Evolutionary conservation across 2,113 vertebrate genomes (phyloP).

Genomic region (Nyctibius bracteatus): DNA sequence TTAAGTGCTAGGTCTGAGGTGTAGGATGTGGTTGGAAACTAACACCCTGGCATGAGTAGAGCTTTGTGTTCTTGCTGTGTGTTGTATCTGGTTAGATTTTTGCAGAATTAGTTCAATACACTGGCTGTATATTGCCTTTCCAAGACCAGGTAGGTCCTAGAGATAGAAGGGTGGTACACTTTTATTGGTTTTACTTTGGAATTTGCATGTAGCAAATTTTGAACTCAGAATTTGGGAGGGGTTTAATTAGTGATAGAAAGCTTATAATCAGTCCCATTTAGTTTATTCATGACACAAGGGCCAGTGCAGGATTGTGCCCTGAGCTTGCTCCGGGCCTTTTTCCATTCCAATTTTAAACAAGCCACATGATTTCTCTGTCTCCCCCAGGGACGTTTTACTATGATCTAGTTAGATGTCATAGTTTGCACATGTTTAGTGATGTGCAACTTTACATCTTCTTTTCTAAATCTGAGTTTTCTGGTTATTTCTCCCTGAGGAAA

Average conservation of each 20-base stretch:
- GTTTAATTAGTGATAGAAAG: conserved; percentile 22
- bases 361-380: conserved; percentile 41
- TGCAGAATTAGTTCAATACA: not conserved
- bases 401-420: conserved; percentile 52
- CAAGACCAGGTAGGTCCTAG: not conserved
- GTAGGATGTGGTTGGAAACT: not conserved
- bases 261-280: conserved; percentile 21
- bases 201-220: not conserved
- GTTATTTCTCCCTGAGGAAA: not conserved
- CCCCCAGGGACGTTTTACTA: conserved; percentile 24
- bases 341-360: conserved; percentile 59
- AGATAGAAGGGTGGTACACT: not conserved
- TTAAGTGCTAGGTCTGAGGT: not conserved
- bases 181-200: not conserved
- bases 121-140: not conserved
- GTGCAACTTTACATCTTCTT: conserved; percentile 27
- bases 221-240: not conserved
- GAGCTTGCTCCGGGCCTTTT: conserved; percentile 36
- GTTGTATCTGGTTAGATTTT: not conserved
- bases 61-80: not conserved
- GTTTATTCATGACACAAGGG: conserved; percentile 20
- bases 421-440: conserved; percentile 40
- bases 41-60: not conserved
- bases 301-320: conserved; percentile 26
- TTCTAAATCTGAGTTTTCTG: not conserved